These are phyloP conservation scores for Platyscapa corneri DNA, from an alignment of 1,140 invertebrate genomes.

Conservation along the genomic window DNA sequence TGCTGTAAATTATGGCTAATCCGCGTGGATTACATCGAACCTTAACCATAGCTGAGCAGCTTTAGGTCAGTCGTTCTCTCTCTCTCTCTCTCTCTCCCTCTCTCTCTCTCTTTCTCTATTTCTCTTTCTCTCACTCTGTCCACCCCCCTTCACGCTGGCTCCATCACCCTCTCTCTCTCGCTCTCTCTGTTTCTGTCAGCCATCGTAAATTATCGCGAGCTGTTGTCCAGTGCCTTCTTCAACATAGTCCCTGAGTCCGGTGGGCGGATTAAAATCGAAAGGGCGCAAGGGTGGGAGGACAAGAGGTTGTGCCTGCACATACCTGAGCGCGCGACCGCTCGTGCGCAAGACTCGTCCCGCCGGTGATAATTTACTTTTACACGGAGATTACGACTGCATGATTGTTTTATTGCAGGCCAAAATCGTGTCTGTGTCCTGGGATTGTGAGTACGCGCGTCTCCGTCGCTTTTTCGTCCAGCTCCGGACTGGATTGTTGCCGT, in stretches of 20 bases:
- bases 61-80: not conserved
- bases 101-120: not conserved
- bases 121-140: not conserved
- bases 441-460: not conserved
- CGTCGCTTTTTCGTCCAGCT: not conserved
- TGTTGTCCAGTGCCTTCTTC: not conserved
- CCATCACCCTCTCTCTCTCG: not conserved
- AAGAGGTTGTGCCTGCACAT: not conserved
- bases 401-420: slow-evolving; percentile 44
- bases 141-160: not conserved
- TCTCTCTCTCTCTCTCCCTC: not conserved
- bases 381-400: slow-evolving; percentile 55
- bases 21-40: slow-evolving; percentile 53
- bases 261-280: slow-evolving; percentile 34
- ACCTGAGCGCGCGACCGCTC: slow-evolving; percentile 27
- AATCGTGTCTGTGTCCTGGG: not conserved
- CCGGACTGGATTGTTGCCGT: not conserved
- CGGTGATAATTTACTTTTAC: slow-evolving; percentile 59
- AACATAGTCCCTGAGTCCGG: not conserved
- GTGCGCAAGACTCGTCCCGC: not conserved
- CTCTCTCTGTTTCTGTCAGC: not conserved
- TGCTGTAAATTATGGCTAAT: slow-evolving; percentile 59
- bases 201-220: slow-evolving; percentile 30
- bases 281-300: not conserved
- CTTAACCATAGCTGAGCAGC: not conserved